Evolutionary conservation across 2,113 vertebrate genomes (phyloP).

Genomic region (Hemiscyllium ocellatum): DNA sequence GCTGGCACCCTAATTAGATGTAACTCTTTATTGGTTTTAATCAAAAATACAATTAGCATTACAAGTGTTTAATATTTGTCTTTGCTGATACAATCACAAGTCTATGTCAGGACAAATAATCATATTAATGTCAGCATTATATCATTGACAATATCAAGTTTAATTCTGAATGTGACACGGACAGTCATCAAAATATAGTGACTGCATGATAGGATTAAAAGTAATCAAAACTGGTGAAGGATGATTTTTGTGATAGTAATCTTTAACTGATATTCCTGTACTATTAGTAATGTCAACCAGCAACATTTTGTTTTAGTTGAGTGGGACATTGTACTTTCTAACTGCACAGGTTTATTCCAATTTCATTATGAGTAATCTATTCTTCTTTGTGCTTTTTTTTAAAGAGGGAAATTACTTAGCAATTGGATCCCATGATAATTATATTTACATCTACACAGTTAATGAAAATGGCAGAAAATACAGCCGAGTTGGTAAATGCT

Average conservation of each 20-base stretch:
- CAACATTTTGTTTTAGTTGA: neutral
- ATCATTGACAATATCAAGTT: neutral
- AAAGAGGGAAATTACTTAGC: constrained; percentile 93
- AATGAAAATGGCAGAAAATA: constrained; percentile 86
- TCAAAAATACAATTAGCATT: neutral
- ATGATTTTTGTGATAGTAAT: neutral
- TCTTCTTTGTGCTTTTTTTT: constrained; percentile 33
- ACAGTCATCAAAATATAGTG: neutral
- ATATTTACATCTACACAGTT: constrained; percentile 91
- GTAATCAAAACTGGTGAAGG: neutral
- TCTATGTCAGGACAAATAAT: neutral
- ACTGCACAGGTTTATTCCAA: too few relatives aligned
- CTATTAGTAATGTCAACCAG: neutral
- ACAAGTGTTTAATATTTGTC: neutral
- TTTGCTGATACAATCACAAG: neutral
- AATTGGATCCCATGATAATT: constrained; percentile 97
- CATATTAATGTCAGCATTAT: neutral
- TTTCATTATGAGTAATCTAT: neutral
- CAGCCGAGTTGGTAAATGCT: constrained; percentile 86
- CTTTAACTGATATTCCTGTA: neutral
- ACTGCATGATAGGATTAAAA: neutral
- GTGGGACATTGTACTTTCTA: neutral
- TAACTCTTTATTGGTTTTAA: neutral
- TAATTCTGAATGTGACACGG: neutral
- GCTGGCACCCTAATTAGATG: neutral